phyloP scores from a whole-genome alignment of 2,888 invertebrate species.

The Aplocera efformata region DNA sequence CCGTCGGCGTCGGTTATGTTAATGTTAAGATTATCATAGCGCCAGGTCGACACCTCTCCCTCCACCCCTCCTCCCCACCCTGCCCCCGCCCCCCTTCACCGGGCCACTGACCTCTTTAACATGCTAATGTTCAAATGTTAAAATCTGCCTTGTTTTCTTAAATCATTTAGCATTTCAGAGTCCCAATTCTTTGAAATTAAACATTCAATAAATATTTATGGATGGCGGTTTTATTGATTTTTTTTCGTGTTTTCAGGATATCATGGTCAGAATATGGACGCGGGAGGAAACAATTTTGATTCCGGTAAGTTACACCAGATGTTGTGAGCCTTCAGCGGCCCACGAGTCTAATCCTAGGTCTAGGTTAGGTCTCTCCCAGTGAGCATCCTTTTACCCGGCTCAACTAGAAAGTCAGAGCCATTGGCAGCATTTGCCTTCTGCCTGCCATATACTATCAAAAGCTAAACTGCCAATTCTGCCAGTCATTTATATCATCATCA shows the following conservation, averaged over 20 bases:
- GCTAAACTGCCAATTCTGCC: too few relatives aligned
- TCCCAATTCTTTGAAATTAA: too few relatives aligned
- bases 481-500: too few relatives aligned
- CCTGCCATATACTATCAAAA: too few relatives aligned
- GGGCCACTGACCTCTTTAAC: slow-evolving; percentile 17
- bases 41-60: slow-evolving; percentile 9
- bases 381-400: too few relatives aligned
- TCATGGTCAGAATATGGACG: slow-evolving; percentile 90
- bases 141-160: slow-evolving; percentile 11
- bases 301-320: slow-evolving; percentile 77
- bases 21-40: slow-evolving; percentile 24
- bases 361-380: too few relatives aligned
- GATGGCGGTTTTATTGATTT: too few relatives aligned
- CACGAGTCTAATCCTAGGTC: background rate
- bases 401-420: too few relatives aligned
- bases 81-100: slow-evolving; percentile 1
- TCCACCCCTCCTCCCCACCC: background rate
- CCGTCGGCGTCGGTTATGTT: slow-evolving; percentile 19
- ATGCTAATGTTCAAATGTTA: slow-evolving; percentile 17
- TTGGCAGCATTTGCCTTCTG: too few relatives aligned
- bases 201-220: too few relatives aligned
- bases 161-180: background rate
- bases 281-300: slow-evolving; percentile 89
- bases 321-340: background rate
- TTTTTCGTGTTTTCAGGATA: slow-evolving; percentile 82